phyloP scores from a whole-genome alignment of 2,113 vertebrate genomes.

The Festucalex cinctus region DNA sequence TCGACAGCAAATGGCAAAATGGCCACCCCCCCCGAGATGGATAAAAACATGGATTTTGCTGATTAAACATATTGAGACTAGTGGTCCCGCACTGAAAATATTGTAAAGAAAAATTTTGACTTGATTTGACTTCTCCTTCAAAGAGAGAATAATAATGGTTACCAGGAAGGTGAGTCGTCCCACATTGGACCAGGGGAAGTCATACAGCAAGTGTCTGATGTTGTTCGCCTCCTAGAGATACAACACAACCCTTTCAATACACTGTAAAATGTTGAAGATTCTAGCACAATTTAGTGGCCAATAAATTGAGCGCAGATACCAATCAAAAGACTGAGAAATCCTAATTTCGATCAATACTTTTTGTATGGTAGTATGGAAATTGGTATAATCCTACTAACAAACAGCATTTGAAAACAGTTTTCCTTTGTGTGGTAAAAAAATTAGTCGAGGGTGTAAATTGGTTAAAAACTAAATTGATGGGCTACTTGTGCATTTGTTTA shows the following conservation, averaged over 20 bases:
- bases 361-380: too few relatives aligned
- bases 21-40: too few relatives aligned
- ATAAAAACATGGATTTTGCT: too few relatives aligned
- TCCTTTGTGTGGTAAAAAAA: background rate
- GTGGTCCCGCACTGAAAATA: too few relatives aligned
- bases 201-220: conserved; percentile 77
- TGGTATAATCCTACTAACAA: background rate
- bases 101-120: too few relatives aligned
- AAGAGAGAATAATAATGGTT: conserved; percentile 28
- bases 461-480: background rate
- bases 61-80: too few relatives aligned
- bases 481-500: background rate
- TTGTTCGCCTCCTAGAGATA: conserved; percentile 78
- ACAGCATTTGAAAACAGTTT: background rate
- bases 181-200: conserved; percentile 85
- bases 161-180: conserved; percentile 88
- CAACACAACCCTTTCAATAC: conserved; percentile 19
- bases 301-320: background rate
- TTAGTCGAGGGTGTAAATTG: background rate
- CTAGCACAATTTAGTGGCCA: background rate
- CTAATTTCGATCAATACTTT: background rate
- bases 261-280: background rate
- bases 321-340: background rate
- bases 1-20: too few relatives aligned
- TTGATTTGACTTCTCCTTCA: too few relatives aligned